Base-by-base conservation (phyloP, 2,113 vertebrate species). In the Halcyon malimbica region DNA sequence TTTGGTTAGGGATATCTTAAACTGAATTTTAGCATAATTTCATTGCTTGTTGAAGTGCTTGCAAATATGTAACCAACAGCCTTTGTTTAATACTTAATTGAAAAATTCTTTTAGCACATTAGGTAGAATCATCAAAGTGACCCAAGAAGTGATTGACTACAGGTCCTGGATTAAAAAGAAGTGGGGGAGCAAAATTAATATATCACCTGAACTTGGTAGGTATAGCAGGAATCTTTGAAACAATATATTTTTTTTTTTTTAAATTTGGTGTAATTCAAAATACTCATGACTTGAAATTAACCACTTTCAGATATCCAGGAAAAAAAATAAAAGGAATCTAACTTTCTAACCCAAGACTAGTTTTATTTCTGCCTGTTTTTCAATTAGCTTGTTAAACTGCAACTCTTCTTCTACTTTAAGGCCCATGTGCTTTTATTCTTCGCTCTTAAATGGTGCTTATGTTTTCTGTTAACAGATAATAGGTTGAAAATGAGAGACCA, bases 121-220 rank as follows among this genome's bases (percentile, higher is more conserved):
- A 83, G 99, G 99, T 50, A 98, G 99, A 97, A 99, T 99, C 97
- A 99, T 99, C 98, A 99, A 99, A 80, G 99, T 99, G 86, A 99
- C 99, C 31, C 99, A 98, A 97, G 99, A 99, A 96, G 99, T 99
- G 94, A 99, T 99, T 16, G 99, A 99, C 90, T 99, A 99, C 97
- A 99, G 99, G 93, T 97, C 98, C 81, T 99, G 99, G 99, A 99
- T 99, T 98, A 98, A 98, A 86, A 98, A 98, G 81, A 98, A 98
- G 86, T 99, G 99, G 99, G 98, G 98, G 35, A 90, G 84, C 97
- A 98, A 97, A 93, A 82, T 92, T 90, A 97, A 93, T 59, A 77
- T 93, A 5, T 91, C 97, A 26, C 96, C 97, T 10, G 97, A 96
- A 60, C 93, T 97, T 26, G 98, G 98, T 98, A 96, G 98, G 98